phyloP scores from a whole-genome alignment of 2,113 vertebrate species.

The Uria lomvia region DNA sequence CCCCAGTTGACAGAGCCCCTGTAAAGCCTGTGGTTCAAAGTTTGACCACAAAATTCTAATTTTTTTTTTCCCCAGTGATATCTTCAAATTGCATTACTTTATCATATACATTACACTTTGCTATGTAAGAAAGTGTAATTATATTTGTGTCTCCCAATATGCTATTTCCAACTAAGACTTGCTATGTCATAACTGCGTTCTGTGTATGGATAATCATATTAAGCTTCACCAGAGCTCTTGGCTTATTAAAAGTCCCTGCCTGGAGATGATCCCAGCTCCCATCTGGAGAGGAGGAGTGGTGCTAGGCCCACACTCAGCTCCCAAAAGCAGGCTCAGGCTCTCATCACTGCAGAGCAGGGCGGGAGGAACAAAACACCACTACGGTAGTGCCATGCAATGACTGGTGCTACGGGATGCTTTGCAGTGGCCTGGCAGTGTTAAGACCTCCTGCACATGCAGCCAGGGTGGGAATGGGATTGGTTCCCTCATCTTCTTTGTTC shows the following conservation, averaged over 20 bases:
- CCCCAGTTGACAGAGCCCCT: background rate
- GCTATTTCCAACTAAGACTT: background rate
- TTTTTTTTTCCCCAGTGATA: background rate
- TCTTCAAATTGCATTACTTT: background rate
- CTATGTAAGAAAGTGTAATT: background rate
- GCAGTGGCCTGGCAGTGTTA: background rate
- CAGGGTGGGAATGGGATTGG: background rate
- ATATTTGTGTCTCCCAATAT: background rate
- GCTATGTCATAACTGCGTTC: background rate
- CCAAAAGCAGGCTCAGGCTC: background rate
- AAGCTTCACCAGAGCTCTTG: background rate
- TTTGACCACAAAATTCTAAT: background rate
- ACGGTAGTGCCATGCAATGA: accelerated
- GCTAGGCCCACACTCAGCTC: background rate
- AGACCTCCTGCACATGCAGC: background rate
- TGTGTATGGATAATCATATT: background rate
- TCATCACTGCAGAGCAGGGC: background rate
- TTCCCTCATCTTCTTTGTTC: background rate
- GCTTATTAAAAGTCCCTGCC: background rate
- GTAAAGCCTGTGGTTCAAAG: background rate
- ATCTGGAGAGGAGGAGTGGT: background rate
- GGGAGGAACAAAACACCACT: background rate
- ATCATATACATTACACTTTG: background rate
- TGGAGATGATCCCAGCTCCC: background rate
- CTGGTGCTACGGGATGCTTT: too few relatives aligned